Evolutionary conservation across 1,140 invertebrate genomes (phyloP).

Genomic region (Drosophila micromelanica): DNA sequence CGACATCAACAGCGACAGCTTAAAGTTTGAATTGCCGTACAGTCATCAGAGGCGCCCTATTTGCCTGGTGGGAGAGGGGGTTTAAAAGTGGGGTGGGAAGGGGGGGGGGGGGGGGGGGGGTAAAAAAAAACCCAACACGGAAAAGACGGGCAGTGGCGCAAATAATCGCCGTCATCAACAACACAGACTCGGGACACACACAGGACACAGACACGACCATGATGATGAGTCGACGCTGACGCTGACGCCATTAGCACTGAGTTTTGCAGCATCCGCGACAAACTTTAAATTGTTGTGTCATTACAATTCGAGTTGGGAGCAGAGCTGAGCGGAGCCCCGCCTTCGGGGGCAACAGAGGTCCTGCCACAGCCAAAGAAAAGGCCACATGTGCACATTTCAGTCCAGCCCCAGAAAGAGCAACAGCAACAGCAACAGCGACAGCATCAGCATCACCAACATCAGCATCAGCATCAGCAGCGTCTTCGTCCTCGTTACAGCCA

Average conservation of each 20-base stretch:
- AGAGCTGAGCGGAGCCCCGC: not conserved
- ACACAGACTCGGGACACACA: conserved; percentile 51
- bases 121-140: conserved; percentile 8
- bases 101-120: not conserved
- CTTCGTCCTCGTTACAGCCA: conserved; percentile 49
- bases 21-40: conserved; percentile 75
- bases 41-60: conserved; percentile 42
- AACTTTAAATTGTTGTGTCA: conserved; percentile 82
- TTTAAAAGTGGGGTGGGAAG: not conserved
- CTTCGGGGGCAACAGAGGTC: conserved; percentile 14
- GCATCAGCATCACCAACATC: not conserved
- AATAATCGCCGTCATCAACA: conserved; percentile 78
- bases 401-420: conserved; percentile 12
- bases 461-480: conserved; percentile 6
- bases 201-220: conserved; percentile 28
- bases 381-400: conserved; percentile 51
- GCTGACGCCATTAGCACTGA: conserved; percentile 79
- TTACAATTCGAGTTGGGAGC: conserved; percentile 71
- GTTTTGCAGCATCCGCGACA: conserved; percentile 82
- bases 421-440: not conserved
- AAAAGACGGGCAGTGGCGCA: conserved; percentile 62
- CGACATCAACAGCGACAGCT: conserved; percentile 63
- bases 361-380: conserved; percentile 38
- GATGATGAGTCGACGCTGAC: conserved; percentile 78
- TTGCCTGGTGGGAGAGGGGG: too few species aligned